Percentiles rank a stretch among this genome's conserved stretches.
These are phyloP conservation scores for Clupea harengus DNA, from an alignment of 2,113 vertebrate species.

Conservation along the genomic window DNA sequence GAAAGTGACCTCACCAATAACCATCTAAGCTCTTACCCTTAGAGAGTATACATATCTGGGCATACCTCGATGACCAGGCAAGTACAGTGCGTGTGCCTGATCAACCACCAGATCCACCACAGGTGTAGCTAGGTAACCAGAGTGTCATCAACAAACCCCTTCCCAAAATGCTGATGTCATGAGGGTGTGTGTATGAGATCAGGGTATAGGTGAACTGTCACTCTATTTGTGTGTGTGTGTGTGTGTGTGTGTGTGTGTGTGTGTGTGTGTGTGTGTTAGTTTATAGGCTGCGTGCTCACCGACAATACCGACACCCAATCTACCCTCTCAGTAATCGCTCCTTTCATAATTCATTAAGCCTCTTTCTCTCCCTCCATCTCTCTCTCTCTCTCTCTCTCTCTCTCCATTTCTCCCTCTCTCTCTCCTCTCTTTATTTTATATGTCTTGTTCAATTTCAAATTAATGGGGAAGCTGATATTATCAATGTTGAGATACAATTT, in stretches of 20 bases:
- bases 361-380: background rate
- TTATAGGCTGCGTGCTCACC: background rate
- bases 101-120: background rate
- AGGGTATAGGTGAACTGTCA: background rate
- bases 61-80: no score
- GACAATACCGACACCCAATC: conserved; percentile 8
- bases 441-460: background rate
- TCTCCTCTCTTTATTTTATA: background rate
- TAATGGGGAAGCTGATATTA: background rate
- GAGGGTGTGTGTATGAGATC: background rate
- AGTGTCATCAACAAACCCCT: background rate
- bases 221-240: background rate
- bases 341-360: conserved; percentile 34
- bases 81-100: no score
- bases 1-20: no score
- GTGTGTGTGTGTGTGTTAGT: background rate
- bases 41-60: no score
- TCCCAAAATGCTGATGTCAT: background rate
- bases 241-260: background rate
- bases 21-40: no score
- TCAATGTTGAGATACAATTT: background rate
- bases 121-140: conserved; percentile 1
- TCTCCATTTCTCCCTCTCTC: conserved; percentile 29
- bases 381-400: background rate
- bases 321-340: conserved; percentile 19